Base-by-base conservation (phyloP, 92 coral and sea anemone species). In the Umimayanthus kanabou region DNA sequence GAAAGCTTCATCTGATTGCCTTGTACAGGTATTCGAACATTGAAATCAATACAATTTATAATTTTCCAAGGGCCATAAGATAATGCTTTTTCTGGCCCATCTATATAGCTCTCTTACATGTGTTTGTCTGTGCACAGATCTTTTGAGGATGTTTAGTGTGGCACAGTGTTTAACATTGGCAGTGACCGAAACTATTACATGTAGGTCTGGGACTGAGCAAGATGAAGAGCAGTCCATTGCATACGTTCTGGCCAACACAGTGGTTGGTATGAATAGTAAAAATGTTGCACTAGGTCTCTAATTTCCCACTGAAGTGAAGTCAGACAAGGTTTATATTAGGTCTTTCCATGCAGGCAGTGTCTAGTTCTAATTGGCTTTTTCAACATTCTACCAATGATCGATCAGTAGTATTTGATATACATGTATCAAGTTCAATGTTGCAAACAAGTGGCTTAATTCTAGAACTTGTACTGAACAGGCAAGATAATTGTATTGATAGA, bases 81-180 rank as follows among this genome's bases (percentile, higher is more conserved):
- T n/a, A n/a, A n/a, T n/a, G n/a, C n/a, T n/a, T n/a, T n/a, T n/a
- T 33, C 2, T 33, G 74, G 18, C 42, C 76, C 29, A 0, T 37
- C 16, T 6, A 37, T 49, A 53, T 9, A 45, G 39, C 30, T 40
- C 15, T 45, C 37, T 33, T 22, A 79, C 83, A 33, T 37, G 23
- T 0, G 2, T 39, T 18, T 33, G 16, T n/a, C 4, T 81, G 37
- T 65, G n/a, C 58, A 66, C 37, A 33, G 87, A 83, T 70, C 66
- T 83, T 45, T 29, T 70, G 55, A 83, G 87, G 39, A 71, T 83
- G 37, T 43, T 70, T 83, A 20, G 61, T 69, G 87, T 83, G 77
- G 77, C 78, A 4, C 76, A 83, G 47, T 83, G 78, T 67, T 26
- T 83, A 47, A 71, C 87, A 57, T 26, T 70, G 87, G 20, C 64